These are phyloP conservation scores for Folsomia manolachei DNA, from an alignment of 2,888 invertebrate species.

Conservation along the genomic window DNA sequence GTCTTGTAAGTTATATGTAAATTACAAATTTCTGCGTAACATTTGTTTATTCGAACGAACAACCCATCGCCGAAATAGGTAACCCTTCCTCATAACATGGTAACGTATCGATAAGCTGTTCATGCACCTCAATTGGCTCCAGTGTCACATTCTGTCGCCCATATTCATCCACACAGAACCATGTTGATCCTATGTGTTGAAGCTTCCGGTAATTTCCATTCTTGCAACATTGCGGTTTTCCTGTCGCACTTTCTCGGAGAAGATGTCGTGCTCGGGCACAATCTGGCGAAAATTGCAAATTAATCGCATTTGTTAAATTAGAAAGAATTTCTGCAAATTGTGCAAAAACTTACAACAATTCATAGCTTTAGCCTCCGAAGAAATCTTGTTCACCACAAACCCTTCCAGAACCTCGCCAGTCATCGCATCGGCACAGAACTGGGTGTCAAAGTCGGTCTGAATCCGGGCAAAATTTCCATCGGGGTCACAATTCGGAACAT, in stretches of 20 bases:
- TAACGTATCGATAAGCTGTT: not conserved
- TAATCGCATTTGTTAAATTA: too few relatives aligned
- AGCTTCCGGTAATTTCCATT: slow-evolving; percentile 63
- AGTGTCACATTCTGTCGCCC: slow-evolving; percentile 54
- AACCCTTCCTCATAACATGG: slow-evolving; percentile 1
- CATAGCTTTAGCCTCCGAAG: slow-evolving; percentile 54
- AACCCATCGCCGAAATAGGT: not conserved
- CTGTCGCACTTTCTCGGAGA: slow-evolving; percentile 54
- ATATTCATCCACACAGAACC: slow-evolving; percentile 64
- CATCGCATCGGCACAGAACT: slow-evolving; percentile 61
- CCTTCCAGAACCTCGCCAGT: slow-evolving; percentile 59
- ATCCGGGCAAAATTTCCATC: slow-evolving; percentile 48
- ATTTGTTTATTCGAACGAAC: not conserved
- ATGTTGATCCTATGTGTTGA: slow-evolving; percentile 64
- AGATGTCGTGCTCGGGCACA: slow-evolving; percentile 62
- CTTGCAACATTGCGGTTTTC: slow-evolving; percentile 61
- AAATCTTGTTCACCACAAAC: slow-evolving; percentile 56
- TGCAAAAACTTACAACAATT: slow-evolving; percentile 51
- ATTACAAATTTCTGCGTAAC: not conserved
- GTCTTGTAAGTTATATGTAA: not conserved
- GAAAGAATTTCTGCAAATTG: not conserved
- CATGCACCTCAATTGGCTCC: slow-evolving; percentile 17
- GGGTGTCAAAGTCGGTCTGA: slow-evolving; percentile 35
- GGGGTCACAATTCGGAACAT: slow-evolving; percentile 43
- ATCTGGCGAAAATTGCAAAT: slow-evolving; percentile 59